A percentile compares a stretch with the other conserved stretches of the same genome.
Conservation (phyloP, 2,113 vertebrate species). For the Dinomys branickii region DNA sequence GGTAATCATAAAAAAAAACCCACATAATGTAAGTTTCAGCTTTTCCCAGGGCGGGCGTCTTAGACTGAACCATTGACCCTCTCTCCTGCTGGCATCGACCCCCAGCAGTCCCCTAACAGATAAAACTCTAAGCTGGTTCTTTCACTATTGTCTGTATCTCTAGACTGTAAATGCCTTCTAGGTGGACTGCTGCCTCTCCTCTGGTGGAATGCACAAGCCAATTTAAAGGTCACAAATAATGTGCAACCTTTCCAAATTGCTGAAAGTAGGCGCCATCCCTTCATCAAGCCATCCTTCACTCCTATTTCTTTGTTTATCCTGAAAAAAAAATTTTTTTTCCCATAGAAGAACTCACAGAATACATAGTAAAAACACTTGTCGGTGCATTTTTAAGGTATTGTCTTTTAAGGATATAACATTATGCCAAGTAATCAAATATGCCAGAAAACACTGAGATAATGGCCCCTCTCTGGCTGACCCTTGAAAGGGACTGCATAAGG, state of each 20-base stretch:
- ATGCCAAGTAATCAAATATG: conserved; percentile 70
- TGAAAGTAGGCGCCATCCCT: conserved; percentile 32
- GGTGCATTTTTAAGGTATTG: conserved; percentile 70
- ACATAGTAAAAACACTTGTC: conserved; percentile 64
- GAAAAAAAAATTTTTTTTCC: background rate
- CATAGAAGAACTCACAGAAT: conserved; percentile 37
- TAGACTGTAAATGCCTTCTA: background rate
- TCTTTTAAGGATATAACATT: conserved; percentile 77
- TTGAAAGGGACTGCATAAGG: conserved; percentile 42
- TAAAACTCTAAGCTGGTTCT: background rate
- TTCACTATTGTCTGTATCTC: background rate
- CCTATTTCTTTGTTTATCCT: conserved; percentile 15
- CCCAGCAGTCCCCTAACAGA: background rate
- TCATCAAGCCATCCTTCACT: conserved; percentile 32
- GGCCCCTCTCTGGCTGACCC: background rate
- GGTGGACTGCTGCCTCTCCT: background rate
- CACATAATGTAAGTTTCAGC: background rate
- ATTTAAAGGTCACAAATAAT: conserved; percentile 53
- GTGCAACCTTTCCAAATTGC: background rate
- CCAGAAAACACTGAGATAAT: conserved; percentile 70
- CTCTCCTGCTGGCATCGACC: background rate
- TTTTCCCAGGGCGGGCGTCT: background rate
- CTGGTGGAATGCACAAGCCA: background rate
- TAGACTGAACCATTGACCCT: background rate
- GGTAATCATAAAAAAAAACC: background rate